Evolutionary conservation across 1,140 invertebrate genomes (phyloP).

Genomic region (Myzus persicae): DNA sequence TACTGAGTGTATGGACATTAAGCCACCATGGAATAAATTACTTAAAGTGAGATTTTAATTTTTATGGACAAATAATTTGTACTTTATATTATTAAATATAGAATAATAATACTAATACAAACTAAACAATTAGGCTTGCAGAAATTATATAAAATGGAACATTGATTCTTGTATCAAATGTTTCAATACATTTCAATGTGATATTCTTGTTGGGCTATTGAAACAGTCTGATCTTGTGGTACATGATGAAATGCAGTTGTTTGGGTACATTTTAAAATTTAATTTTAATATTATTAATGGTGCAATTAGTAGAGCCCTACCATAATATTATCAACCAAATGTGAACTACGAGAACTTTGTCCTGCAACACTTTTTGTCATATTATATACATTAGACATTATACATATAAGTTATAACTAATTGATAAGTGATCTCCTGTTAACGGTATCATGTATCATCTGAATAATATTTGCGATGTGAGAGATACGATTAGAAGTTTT

Average conservation of each 20-base stretch:
- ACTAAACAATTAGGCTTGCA: constrained; percentile 68
- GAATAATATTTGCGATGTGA: neutral
- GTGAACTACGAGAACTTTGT: neutral
- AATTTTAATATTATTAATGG: constrained; percentile 61
- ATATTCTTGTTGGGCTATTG: constrained; percentile 79
- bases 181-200: constrained; percentile 83
- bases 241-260: constrained; percentile 86
- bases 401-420: neutral
- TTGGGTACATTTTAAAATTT: constrained; percentile 66
- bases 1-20: constrained; percentile 41
- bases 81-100: neutral
- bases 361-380: neutral
- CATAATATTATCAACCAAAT: neutral
- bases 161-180: constrained; percentile 79
- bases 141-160: constrained; percentile 92
- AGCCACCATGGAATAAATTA: constrained; percentile 40
- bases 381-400: neutral
- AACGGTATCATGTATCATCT: neutral
- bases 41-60: constrained; percentile 26
- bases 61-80: neutral
- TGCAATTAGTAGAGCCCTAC: neutral
- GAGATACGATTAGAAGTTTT: neutral
- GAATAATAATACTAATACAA: neutral
- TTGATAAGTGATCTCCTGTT: neutral
- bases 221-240: constrained; percentile 89